A percentile compares a stretch with the other conserved stretches of the same genome.
These are phyloP conservation scores for Morbakka virulenta DNA, from an alignment of 30 jellyfish, hydroid and myxozoan species.

Conservation along the genomic window DNA sequence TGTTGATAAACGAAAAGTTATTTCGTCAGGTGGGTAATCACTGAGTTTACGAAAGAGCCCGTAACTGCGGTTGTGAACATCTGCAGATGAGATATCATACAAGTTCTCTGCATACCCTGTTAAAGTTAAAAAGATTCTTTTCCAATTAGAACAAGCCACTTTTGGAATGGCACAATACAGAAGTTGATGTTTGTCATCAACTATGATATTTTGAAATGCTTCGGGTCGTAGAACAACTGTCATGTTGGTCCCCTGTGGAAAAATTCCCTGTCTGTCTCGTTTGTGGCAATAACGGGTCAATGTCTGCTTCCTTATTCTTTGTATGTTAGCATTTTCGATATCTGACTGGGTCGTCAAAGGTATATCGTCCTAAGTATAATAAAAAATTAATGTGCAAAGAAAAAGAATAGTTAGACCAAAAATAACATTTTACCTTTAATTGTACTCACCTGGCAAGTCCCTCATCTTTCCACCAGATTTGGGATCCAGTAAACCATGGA, in stretches of 20 bases:
- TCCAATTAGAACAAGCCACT: conserved; percentile 98
- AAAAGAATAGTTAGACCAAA: too few species aligned
- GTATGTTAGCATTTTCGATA: conserved; percentile 87
- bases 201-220: conserved; percentile 86
- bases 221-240: conserved; percentile 68
- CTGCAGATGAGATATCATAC: conserved; percentile 55
- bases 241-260: conserved; percentile 68
- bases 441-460: too few species aligned
- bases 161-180: conserved; percentile 96
- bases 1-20: conserved; percentile 81
- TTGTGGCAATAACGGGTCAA: conserved; percentile 74
- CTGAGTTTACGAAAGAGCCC: conserved; percentile 88
- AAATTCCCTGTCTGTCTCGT: conserved; percentile 72
- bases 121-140: conserved; percentile 78
- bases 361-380: neutral
- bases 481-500: too few species aligned
- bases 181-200: conserved; percentile 93
- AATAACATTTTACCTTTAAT: too few species aligned
- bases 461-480: too few species aligned
- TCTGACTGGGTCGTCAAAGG: conserved; percentile 23
- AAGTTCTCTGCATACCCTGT: conserved; percentile 85
- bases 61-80: conserved; percentile 83
- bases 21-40: conserved; percentile 93
- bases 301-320: conserved; percentile 72
- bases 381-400: too few species aligned